Conservation (phyloP, 2,888 invertebrate genomes). For the Biston betularia region DNA sequence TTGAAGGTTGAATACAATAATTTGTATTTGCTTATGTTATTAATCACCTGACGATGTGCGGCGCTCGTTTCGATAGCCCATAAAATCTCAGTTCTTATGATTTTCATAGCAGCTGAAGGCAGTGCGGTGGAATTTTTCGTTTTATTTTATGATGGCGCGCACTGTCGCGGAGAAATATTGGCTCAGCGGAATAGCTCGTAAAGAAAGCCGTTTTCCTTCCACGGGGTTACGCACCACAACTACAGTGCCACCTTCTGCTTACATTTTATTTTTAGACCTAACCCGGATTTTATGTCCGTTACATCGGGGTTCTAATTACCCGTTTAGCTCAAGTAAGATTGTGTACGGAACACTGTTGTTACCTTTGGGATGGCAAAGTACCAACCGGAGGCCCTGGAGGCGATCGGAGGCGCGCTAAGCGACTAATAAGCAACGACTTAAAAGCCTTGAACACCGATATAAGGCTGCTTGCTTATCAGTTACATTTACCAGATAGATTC, state of each 20-base stretch:
- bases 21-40: constrained; percentile 62
- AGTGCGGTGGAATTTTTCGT: constrained; percentile 84
- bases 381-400: too few species aligned
- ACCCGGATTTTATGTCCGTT: constrained; percentile 57
- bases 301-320: constrained; percentile 39
- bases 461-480: too few species aligned
- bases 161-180: constrained; percentile 86
- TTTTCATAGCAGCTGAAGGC: constrained; percentile 80
- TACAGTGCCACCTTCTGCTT: constrained; percentile 67
- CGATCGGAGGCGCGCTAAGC: too few species aligned
- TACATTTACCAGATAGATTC: too few species aligned
- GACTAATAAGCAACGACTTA: too few species aligned
- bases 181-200: constrained; percentile 86
- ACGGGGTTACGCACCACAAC: constrained; percentile 82
- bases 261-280: constrained; percentile 71
- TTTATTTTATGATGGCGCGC: constrained; percentile 86
- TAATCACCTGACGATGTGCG: constrained; percentile 75
- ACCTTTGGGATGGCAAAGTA: too few species aligned
- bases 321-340: constrained; percentile 1
- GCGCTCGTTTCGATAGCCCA: constrained; percentile 70
- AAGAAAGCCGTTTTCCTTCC: constrained; percentile 83
- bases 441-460: too few species aligned
- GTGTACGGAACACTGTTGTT: too few species aligned
- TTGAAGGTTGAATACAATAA: constrained; percentile 12
- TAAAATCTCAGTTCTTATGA: constrained; percentile 84